A percentile compares a stretch with the other conserved stretches of the same genome.
Evolutionary conservation across 2,113 vertebrate species (phyloP).

Genomic region (Apteryx mantelli): DNA sequence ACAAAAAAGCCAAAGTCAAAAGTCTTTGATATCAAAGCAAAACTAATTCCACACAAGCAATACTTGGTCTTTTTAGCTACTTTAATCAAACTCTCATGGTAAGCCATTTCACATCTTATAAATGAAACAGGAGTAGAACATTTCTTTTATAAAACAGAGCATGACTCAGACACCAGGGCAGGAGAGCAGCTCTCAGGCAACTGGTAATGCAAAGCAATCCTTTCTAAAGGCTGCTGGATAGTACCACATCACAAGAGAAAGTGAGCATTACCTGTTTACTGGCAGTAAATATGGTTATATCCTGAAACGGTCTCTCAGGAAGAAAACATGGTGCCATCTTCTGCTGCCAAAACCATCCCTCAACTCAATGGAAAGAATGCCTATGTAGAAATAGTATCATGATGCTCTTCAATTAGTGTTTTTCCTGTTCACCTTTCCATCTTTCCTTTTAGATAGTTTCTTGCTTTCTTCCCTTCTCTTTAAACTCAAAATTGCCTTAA

Average conservation of each 20-base stretch:
- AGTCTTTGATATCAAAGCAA: conserved; percentile 41
- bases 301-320: background rate
- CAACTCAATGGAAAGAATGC: background rate
- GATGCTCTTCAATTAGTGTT: background rate
- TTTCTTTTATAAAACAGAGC: conserved; percentile 42
- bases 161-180: background rate
- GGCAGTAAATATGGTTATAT: background rate
- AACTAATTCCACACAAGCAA: background rate
- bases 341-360: background rate
- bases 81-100: conserved; percentile 31
- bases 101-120: conserved; percentile 20
- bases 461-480: background rate
- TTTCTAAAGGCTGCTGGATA: background rate
- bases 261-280: background rate
- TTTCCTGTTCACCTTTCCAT: background rate
- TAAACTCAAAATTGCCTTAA: background rate
- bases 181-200: background rate
- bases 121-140: conserved; percentile 4
- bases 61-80: conserved; percentile 16
- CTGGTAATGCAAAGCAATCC: background rate
- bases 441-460: background rate
- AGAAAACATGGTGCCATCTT: background rate
- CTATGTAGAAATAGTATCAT: background rate
- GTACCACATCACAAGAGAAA: background rate
- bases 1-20: conserved; percentile 9